These are phyloP conservation scores for Morpho helenor DNA, from an alignment of 2,888 invertebrate genomes.

Conservation along the genomic window DNA sequence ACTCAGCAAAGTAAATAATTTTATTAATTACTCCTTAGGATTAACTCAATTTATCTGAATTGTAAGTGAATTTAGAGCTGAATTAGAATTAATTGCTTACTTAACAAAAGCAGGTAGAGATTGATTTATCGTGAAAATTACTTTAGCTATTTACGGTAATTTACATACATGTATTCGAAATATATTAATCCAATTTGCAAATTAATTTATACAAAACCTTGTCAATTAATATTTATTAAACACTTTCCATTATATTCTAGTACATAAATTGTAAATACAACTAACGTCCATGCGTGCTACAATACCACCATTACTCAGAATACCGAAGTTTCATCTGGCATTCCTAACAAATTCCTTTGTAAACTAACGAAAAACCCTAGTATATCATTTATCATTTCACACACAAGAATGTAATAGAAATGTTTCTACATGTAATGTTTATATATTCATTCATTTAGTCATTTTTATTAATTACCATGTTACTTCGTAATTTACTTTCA, in stretches of 20 bases:
- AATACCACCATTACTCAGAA: slow-evolving; percentile 16
- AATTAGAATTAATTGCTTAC: too few species aligned
- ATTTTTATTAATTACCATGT: neutral
- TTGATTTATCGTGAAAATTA: too few species aligned
- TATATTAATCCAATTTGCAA: too few species aligned
- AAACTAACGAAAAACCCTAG: slow-evolving; percentile 18
- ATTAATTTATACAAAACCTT: too few species aligned
- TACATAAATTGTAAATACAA: slow-evolving; percentile 12
- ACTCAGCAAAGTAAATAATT: too few species aligned
- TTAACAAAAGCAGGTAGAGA: too few species aligned
- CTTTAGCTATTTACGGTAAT: too few species aligned
- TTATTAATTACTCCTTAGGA: too few species aligned
- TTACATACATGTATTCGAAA: too few species aligned
- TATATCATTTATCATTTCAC: slow-evolving; percentile 23
- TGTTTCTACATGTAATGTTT: neutral
- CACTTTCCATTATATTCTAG: slow-evolving; percentile 16
- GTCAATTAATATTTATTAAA: neutral
- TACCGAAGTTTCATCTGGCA: slow-evolving; percentile 20
- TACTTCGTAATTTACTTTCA: too few species aligned
- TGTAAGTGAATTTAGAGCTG: too few species aligned
- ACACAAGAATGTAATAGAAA: slow-evolving; percentile 16
- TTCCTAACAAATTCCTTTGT: slow-evolving; percentile 22
- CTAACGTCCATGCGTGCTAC: slow-evolving; percentile 11
- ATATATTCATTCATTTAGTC: neutral
- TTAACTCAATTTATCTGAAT: too few species aligned